A percentile compares a stretch with the other conserved stretches of the same genome.
Evolutionary conservation across 2,888 invertebrate species (phyloP).

Genomic region (Ectemnius cavifrons): DNA sequence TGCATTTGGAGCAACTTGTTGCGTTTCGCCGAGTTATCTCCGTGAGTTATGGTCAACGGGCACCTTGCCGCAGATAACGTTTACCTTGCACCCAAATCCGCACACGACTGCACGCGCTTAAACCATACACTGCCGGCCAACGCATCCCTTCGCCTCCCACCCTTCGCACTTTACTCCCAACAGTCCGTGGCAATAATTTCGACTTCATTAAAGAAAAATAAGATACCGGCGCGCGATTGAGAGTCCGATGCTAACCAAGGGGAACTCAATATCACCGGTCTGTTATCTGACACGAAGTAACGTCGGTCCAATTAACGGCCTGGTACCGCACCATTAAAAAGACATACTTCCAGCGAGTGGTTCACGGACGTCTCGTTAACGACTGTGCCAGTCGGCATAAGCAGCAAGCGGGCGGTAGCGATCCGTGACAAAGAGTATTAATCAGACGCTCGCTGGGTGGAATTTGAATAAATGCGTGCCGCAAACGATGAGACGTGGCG

Average conservation of each 20-base stretch:
- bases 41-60: slow-evolving; percentile 59
- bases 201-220: not conserved
- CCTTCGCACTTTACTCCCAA: not conserved
- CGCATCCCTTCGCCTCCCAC: no score
- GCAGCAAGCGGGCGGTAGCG: slow-evolving; percentile 51
- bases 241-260: no score
- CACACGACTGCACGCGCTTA: not conserved
- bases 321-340: no score
- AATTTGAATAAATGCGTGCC: slow-evolving; percentile 74
- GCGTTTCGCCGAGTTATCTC: slow-evolving; percentile 62
- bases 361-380: not conserved
- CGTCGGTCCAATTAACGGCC: no score
- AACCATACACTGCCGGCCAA: no score
- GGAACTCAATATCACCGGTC: no score
- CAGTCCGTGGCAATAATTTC: not conserved
- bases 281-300: no score
- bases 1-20: slow-evolving; percentile 66
- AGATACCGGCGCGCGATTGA: no score
- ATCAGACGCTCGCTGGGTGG: slow-evolving; percentile 62
- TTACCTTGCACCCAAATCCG: slow-evolving; percentile 29
- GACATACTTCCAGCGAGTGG: no score
- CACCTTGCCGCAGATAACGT: slow-evolving; percentile 37
- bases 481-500: slow-evolving; percentile 76
- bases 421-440: slow-evolving; percentile 68
- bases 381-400: slow-evolving; percentile 1